Base-by-base conservation (phyloP, 2,888 invertebrate genomes). In the Apodemia zela region DNA sequence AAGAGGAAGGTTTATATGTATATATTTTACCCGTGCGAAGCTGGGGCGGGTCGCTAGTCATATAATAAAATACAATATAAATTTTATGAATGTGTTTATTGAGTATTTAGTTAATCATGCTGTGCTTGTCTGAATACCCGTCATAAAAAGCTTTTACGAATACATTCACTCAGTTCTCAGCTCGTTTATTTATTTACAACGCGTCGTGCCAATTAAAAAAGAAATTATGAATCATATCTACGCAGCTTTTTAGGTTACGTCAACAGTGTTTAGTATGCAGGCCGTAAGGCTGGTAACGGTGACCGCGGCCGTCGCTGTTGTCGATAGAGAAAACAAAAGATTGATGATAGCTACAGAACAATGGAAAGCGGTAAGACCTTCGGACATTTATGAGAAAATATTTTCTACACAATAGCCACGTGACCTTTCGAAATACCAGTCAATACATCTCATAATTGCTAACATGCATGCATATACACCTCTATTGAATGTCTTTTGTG, bases 241-340 rank as follows among this genome's bases (percentile, higher is more conserved):
- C 25, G 15, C 13, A 54, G 54, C 54, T 54, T 54, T 54, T 25
- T 25, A 54, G 54, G 54, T 54, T 54, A 25, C 54, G 25, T 25
- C 54, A 54, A 54, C 54, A 54, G 13, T 64, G 18, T 79, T 84
- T 76, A 71, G 79, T 81, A 85, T 85, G 77, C 85, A 68, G 63
- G 68, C 60, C 70, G 69, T 65, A 66, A 33, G 67, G 29, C 18
- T 7, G 25, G 63, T 84, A 85, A 84, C 85, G 84, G 85, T 81
- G 70, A 64, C 66, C 17, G 61, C 62, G 61, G 69, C 69, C 66
- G 64, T 70, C 71, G 65, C 66, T 65, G 68, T 63, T 65, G 68
- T 63, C 67, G 42, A 58, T 63, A 72, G 75, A 75, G 77, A 78
- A 82, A 77, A 81, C 77, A 80, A 80, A 57, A 57, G 62, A 62